A percentile compares a stretch with the other conserved stretches of the same genome.
Conservation (phyloP, 37 sponge, comb jelly and placozoan species). For the Ianthella basta region DNA sequence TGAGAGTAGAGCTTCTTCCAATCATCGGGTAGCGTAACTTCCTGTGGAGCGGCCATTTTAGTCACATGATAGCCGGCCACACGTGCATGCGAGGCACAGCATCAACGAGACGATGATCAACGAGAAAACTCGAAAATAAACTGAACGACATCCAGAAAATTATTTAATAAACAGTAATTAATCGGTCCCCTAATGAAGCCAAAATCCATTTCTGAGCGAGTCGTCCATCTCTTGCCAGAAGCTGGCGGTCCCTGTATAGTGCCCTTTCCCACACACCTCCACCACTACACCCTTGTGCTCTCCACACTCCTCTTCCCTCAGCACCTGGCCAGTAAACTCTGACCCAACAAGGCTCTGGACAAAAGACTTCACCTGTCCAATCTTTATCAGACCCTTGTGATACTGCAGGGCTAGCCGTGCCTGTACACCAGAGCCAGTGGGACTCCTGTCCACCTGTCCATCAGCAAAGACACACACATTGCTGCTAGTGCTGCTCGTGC, state of each 20-base stretch:
- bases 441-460: conserved; percentile 79
- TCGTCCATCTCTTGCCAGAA: conserved; percentile 76
- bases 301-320: conserved; percentile 45
- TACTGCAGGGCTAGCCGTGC: conserved; percentile 78
- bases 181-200: conserved; percentile 38
- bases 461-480: conserved; percentile 78
- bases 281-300: conserved; percentile 67
- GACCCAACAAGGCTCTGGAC: conserved; percentile 46
- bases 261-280: conserved; percentile 78
- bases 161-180: background rate
- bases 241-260: conserved; percentile 69
- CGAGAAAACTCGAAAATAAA: background rate
- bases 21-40: background rate
- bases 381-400: conserved; percentile 61
- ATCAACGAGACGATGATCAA: background rate
- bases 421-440: conserved; percentile 84
- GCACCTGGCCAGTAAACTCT: conserved; percentile 57
- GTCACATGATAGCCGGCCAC: background rate
- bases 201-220: conserved; percentile 53
- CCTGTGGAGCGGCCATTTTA: background rate
- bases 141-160: no score
- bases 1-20: conserved; percentile 58
- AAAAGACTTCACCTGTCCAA: conserved; percentile 54
- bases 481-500: background rate
- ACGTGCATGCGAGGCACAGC: background rate